Conservation (phyloP, 2,797 vertebrate genomes). For the Pterois miles region DNA sequence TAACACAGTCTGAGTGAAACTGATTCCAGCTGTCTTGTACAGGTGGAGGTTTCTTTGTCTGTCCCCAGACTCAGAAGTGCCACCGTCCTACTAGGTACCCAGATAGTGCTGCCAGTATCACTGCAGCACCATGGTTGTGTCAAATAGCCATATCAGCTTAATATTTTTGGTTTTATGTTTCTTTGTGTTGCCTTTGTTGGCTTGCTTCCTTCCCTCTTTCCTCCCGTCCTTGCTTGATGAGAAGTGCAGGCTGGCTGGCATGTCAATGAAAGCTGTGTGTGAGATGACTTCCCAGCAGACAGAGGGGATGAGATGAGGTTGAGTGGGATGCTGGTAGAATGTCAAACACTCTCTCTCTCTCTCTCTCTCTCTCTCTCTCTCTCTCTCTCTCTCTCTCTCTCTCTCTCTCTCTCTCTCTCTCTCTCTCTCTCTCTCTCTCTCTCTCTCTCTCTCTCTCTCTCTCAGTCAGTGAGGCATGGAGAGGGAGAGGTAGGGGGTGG, state of each 20-base stretch:
- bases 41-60: neutral
- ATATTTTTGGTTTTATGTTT: neutral
- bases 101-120: neutral
- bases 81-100: neutral
- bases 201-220: neutral
- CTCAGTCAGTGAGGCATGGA: conserved; percentile 24
- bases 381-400: neutral
- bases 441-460: neutral
- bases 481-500: neutral
- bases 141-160: neutral
- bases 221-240: neutral
- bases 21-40: neutral
- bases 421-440: neutral
- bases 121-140: neutral
- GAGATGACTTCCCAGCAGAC: conserved; percentile 58
- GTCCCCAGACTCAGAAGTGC: neutral
- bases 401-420: conserved; percentile 4
- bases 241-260: conserved; percentile 21
- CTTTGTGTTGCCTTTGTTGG: neutral
- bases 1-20: neutral
- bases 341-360: conserved; percentile 51
- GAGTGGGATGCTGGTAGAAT: conserved; percentile 63
- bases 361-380: neutral
- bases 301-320: conserved; percentile 64
- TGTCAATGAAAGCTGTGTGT: conserved; percentile 40